Evolutionary conservation across 2,888 invertebrate species (phyloP).

Genomic region (Conomelus anceps): DNA sequence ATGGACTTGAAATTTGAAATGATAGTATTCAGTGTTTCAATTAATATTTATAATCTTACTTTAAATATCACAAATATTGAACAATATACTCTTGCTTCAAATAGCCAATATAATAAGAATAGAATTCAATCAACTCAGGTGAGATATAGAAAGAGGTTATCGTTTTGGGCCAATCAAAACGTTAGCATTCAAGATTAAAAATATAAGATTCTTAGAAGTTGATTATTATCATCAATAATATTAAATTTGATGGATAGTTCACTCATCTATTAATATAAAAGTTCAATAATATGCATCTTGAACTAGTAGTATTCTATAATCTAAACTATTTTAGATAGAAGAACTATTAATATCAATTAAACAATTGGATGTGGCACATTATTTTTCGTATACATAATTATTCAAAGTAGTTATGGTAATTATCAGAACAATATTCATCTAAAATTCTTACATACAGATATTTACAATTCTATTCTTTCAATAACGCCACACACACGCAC

Average conservation of each 20-base stretch:
- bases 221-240: neutral
- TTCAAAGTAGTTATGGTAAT: neutral
- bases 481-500: neutral
- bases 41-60: neutral
- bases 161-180: neutral
- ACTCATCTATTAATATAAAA: neutral
- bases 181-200: neutral
- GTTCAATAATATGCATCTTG: neutral
- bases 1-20: neutral
- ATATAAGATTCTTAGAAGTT: neutral
- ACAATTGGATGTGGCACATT: neutral
- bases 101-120: neutral
- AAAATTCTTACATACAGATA: neutral
- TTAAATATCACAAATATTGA: neutral
- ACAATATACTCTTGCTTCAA: neutral
- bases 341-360: neutral
- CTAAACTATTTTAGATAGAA: neutral
- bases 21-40: neutral
- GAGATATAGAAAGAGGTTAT: neutral
- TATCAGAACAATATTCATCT: neutral
- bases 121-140: neutral
- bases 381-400: neutral
- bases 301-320: neutral
- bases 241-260: neutral
- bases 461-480: neutral